Evolutionary conservation across 1,140 invertebrate genomes (phyloP).

Genomic region (Diachasmimorpha longicaudata): DNA sequence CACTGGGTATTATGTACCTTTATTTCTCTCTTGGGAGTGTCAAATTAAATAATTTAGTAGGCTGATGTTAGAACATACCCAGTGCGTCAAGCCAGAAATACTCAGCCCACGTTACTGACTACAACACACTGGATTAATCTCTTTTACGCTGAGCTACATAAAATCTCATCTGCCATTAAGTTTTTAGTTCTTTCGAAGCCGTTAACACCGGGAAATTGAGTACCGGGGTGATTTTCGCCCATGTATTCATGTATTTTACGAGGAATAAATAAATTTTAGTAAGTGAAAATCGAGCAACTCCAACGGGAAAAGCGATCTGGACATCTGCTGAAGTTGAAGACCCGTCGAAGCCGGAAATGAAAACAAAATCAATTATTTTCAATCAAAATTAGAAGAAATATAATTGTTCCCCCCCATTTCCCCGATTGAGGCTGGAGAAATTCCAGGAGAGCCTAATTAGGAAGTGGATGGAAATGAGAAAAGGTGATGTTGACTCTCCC

Average conservation of each 20-base stretch:
- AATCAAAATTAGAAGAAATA: too few species aligned
- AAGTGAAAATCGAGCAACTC: neutral
- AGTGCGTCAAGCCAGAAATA: neutral
- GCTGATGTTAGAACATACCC: slow-evolving; percentile 22
- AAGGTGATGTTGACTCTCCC: neutral
- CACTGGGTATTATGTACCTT: slow-evolving; percentile 14
- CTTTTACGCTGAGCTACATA: neutral
- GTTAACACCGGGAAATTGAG: neutral
- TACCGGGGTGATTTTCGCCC: neutral
- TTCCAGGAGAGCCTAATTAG: too few species aligned
- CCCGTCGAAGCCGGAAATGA: neutral
- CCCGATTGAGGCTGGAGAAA: too few species aligned
- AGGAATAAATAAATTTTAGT: neutral
- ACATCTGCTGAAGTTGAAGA: too few species aligned
- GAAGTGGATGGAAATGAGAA: too few species aligned
- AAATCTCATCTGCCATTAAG: neutral
- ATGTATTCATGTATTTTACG: neutral
- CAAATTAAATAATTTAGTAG: slow-evolving; percentile 55
- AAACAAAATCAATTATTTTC: too few species aligned
- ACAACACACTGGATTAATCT: neutral
- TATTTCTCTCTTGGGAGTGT: slow-evolving; percentile 28
- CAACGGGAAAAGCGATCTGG: too few species aligned
- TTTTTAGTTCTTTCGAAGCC: neutral
- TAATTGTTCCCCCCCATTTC: too few species aligned
- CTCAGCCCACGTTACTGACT: neutral